Evolutionary conservation across 2,888 invertebrate genomes (phyloP).

Genomic region (Trichopoda pennipes): DNA sequence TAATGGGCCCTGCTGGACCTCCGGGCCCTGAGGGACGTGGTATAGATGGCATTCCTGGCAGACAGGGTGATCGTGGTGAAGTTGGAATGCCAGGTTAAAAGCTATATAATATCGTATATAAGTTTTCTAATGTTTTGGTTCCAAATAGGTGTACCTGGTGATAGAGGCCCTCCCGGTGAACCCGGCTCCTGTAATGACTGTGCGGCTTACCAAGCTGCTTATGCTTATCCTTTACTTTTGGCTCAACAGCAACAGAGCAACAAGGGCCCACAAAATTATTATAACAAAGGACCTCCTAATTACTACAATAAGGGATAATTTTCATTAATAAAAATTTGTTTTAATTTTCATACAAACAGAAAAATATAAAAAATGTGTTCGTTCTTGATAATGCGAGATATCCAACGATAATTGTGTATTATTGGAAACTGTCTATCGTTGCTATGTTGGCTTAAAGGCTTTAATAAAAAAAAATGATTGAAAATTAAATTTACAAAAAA

Average conservation of each 20-base stretch:
- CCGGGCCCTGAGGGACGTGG: constrained; percentile 88
- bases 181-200: constrained; percentile 79
- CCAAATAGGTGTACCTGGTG: constrained; percentile 83
- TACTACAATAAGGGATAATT: constrained; percentile 71
- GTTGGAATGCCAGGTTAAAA: constrained; percentile 86
- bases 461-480: too few species aligned
- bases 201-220: constrained; percentile 72
- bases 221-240: constrained; percentile 73
- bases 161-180: constrained; percentile 84
- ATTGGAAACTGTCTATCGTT: too few species aligned
- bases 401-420: too few species aligned
- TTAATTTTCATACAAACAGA: not conserved
- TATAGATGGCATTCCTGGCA: constrained; percentile 85
- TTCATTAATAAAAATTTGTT: not conserved
- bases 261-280: constrained; percentile 71
- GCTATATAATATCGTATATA: too few species aligned
- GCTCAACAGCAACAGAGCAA: constrained; percentile 74
- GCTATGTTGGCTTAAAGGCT: too few species aligned
- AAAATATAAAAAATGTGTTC: not conserved
- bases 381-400: too few species aligned
- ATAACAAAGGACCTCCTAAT: constrained; percentile 74
- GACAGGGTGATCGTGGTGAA: constrained; percentile 88
- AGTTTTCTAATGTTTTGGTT: not conserved
- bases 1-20: constrained; percentile 85
- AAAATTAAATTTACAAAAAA: too few species aligned